Evolutionary conservation across 2,797 vertebrate species (phyloP).

Genomic region (Cossypha heuglini): DNA sequence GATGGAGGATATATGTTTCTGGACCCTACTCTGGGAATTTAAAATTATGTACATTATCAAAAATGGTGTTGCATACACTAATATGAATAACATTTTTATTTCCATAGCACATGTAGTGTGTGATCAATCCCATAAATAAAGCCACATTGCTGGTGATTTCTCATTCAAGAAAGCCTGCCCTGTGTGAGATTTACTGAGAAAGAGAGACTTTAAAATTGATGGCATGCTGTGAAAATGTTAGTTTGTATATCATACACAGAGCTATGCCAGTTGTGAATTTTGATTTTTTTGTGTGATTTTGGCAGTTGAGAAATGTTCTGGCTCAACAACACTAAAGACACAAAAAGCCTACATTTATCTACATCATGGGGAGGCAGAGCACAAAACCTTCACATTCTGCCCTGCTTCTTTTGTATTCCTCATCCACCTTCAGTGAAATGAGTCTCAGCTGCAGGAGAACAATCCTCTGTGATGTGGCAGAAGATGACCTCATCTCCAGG

Average conservation of each 20-base stretch:
- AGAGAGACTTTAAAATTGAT: background rate
- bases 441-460: background rate
- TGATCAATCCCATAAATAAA: background rate
- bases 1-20: background rate
- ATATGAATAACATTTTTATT: background rate
- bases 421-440: background rate
- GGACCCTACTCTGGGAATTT: background rate
- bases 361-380: background rate
- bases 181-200: background rate
- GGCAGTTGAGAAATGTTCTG: background rate
- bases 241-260: background rate
- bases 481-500: background rate
- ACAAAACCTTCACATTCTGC: background rate
- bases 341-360: background rate
- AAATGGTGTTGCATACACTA: background rate
- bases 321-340: background rate
- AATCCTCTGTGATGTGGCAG: rapidly evolving
- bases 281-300: background rate
- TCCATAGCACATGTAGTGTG: background rate
- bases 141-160: background rate
- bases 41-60: background rate
- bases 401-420: background rate
- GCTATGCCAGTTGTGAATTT: background rate
- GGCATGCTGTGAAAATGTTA: background rate
- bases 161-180: background rate